Conservation (phyloP, 2,113 vertebrate genomes). For the Dromas ardeola region DNA sequence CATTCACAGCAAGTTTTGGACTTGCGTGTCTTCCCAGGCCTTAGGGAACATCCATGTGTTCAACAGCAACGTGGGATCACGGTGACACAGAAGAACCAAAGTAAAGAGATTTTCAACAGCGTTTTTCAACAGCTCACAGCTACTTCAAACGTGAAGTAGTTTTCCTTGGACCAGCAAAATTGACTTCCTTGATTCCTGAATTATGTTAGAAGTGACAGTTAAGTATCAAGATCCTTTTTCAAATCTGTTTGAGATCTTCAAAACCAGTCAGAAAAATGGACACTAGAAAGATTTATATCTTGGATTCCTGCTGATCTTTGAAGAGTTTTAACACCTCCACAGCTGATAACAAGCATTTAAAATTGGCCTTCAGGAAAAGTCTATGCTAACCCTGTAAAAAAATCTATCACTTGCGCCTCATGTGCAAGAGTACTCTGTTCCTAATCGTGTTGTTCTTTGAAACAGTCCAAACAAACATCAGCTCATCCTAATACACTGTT, state of each 20-base stretch:
- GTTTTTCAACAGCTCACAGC: background rate
- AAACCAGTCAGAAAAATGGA: background rate
- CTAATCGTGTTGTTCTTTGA: background rate
- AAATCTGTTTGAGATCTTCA: background rate
- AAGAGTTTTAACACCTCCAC: background rate
- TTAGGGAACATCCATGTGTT: background rate
- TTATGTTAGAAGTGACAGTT: background rate
- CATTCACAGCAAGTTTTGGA: background rate
- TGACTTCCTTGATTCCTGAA: background rate
- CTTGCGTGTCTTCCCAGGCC: background rate
- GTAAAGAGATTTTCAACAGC: background rate
- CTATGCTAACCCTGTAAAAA: background rate
- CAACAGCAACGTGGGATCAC: background rate
- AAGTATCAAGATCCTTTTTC: background rate
- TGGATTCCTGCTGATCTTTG: background rate
- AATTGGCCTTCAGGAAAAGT: background rate
- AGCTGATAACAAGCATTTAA: background rate
- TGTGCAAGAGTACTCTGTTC: background rate
- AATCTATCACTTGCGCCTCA: background rate
- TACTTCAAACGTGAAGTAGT: background rate
- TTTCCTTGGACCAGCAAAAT: background rate
- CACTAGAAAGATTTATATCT: background rate
- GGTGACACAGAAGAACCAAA: background rate
- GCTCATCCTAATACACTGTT: background rate
- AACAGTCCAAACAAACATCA: slow-evolving; percentile 8